Conservation (phyloP, 53 echinoderm and acorn worm species). For the Pentamera pediparva region DNA sequence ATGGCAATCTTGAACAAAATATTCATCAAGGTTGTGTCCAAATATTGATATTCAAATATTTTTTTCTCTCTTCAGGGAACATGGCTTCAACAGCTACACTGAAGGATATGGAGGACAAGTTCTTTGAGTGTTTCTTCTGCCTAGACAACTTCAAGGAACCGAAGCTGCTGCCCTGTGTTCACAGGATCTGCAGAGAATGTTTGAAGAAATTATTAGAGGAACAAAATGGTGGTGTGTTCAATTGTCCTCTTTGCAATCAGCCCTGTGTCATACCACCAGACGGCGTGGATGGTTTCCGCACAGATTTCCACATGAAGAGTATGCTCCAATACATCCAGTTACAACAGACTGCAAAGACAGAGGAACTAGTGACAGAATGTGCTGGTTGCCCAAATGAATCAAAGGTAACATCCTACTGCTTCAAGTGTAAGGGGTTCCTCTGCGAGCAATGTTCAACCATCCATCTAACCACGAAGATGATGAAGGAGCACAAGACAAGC, state of each 20-base stretch:
- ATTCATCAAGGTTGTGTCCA: no score
- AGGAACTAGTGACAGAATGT: not conserved
- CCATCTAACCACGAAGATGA: not conserved
- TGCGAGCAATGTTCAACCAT: not conserved
- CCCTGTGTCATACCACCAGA: not conserved
- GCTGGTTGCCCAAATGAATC: not conserved
- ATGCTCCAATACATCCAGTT: not conserved
- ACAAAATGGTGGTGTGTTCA: not conserved
- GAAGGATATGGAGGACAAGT: not conserved
- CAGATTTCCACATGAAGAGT: constrained; percentile 1
- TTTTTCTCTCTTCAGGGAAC: no score
- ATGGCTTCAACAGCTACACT: constrained; percentile 2
- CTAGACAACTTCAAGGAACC: not conserved
- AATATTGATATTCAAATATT: no score
- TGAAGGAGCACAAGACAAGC: not conserved
- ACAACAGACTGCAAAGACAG: not conserved
- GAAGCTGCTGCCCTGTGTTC: not conserved
- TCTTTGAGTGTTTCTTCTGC: not conserved
- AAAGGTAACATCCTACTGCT: not conserved
- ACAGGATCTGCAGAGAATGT: not conserved
- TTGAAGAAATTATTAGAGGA: not conserved
- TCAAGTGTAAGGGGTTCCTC: constrained; percentile 10
- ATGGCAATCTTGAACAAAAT: no score
- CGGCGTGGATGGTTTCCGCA: not conserved
- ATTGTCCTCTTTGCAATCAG: constrained; percentile 2